Conservation (phyloP, 2,113 vertebrate genomes). For the Tringa solitaria region DNA sequence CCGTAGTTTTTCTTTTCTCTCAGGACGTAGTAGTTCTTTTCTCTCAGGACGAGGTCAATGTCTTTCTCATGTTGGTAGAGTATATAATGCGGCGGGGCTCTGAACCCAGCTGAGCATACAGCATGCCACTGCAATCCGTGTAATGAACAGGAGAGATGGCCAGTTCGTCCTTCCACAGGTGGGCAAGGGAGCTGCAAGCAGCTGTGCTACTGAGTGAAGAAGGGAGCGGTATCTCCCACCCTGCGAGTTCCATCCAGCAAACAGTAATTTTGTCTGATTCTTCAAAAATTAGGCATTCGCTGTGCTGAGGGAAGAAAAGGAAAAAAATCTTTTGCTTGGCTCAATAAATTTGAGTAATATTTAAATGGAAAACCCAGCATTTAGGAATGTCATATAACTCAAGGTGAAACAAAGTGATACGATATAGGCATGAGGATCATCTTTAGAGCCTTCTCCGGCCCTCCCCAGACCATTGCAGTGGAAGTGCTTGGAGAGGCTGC, state of each 20-base stretch:
- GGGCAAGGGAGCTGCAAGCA: not conserved
- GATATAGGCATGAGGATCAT: not conserved
- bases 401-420: not conserved
- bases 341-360: not conserved
- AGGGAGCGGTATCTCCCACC: not conserved
- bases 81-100: not conserved
- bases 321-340: not conserved
- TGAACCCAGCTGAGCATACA: not conserved
- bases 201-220: not conserved
- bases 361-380: not conserved
- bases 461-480: not conserved
- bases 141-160: not conserved
- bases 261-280: not conserved
- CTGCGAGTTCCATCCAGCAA: not conserved
- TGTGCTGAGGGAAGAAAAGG: not conserved
- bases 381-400: not conserved
- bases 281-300: not conserved
- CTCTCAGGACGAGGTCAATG: not conserved
- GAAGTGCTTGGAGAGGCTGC: not conserved
- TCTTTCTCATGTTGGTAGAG: not conserved
- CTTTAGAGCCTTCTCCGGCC: not conserved
- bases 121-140: not conserved
- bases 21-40: not conserved
- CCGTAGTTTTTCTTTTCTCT: slow-evolving; percentile 8
- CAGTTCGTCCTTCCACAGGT: not conserved